phyloP scores from a whole-genome alignment of 2,888 invertebrate genomes.

The Acrobasis repandana region DNA sequence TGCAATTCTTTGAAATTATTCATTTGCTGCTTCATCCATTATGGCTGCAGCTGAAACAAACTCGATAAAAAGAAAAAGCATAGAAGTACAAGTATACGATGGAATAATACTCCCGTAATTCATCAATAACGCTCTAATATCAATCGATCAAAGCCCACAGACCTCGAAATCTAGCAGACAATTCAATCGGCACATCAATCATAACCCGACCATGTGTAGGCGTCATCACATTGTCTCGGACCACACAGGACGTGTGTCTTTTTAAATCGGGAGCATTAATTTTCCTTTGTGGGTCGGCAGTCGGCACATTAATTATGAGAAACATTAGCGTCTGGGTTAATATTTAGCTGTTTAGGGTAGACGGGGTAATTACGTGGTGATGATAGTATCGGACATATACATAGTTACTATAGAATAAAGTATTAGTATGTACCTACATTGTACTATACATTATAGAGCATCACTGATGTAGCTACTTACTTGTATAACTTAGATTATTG shows the following conservation, averaged over 20 bases:
- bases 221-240: slow-evolving; percentile 43
- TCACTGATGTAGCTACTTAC: no score
- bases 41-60: neutral
- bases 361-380: slow-evolving; percentile 14
- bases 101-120: neutral
- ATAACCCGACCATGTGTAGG: slow-evolving; percentile 35
- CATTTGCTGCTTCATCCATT: no score
- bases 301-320: slow-evolving; percentile 47
- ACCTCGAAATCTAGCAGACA: slow-evolving; percentile 12
- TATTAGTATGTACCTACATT: neutral
- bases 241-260: slow-evolving; percentile 43
- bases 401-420: neutral
- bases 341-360: slow-evolving; percentile 16
- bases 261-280: slow-evolving; percentile 51
- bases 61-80: no score
- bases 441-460: no score
- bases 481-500: no score
- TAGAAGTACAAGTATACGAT: neutral
- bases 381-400: neutral
- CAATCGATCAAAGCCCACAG: slow-evolving; percentile 11
- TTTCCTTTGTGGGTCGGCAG: slow-evolving; percentile 41
- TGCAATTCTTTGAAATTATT: no score
- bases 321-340: slow-evolving; percentile 17
- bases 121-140: neutral
- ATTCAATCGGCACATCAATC: slow-evolving; percentile 41